These are phyloP conservation scores for Pectinophora gossypiella DNA, from an alignment of 1,140 invertebrate genomes.

Conservation along the genomic window DNA sequence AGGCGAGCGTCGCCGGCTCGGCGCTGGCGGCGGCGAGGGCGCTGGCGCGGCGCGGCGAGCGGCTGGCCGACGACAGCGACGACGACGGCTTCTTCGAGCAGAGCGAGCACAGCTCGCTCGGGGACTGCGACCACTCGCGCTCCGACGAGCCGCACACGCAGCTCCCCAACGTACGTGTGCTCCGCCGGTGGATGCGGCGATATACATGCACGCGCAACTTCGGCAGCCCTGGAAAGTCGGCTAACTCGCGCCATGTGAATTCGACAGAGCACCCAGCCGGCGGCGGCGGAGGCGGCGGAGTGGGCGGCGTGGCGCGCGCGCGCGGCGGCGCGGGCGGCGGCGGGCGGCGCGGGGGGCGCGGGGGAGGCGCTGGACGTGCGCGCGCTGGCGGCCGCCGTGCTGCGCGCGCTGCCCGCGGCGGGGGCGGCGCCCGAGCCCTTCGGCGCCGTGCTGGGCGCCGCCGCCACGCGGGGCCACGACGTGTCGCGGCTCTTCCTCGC, in stretches of 20 bases:
- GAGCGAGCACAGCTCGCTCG: conserved; percentile 43
- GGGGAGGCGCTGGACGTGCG: conserved; percentile 27
- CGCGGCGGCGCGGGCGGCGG: conserved; percentile 22
- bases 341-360: conserved; percentile 10
- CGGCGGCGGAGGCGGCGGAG: conserved; percentile 4
- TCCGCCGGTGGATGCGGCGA: no score
- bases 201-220: no score
- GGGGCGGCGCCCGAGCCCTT: conserved; percentile 10
- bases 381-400: conserved; percentile 17
- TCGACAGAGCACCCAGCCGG: not conserved
- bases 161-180: not conserved
- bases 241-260: no score
- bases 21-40: conserved; percentile 7
- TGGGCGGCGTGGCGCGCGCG: conserved; percentile 18
- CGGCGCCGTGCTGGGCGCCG: conserved; percentile 14
- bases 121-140: conserved; percentile 23
- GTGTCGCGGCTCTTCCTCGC: conserved; percentile 40
- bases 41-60: conserved; percentile 12
- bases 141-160: not conserved
- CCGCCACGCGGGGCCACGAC: conserved; percentile 16
- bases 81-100: conserved; percentile 62
- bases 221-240: no score
- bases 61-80: conserved; percentile 33
- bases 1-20: conserved; percentile 8
- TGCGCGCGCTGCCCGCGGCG: conserved; percentile 10